These are phyloP conservation scores for Uria aalge DNA, from an alignment of 2,113 vertebrate genomes.

Conservation along the genomic window DNA sequence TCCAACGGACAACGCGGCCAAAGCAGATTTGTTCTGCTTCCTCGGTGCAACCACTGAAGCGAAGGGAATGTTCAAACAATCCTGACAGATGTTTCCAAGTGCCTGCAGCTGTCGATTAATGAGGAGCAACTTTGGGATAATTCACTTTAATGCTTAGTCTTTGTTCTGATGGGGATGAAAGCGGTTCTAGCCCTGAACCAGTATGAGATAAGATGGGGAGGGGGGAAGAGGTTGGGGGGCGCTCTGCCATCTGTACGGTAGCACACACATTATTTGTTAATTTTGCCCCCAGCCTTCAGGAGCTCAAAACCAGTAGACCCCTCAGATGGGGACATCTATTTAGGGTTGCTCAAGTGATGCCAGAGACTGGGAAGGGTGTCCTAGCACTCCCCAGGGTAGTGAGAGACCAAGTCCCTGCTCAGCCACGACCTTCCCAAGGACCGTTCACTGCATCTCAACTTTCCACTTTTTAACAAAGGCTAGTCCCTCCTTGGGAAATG, in stretches of 20 bases:
- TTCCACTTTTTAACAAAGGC: not conserved
- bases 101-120: slow-evolving; percentile 73
- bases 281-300: not conserved
- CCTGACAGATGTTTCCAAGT: slow-evolving; percentile 56
- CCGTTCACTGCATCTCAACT: rapidly evolving
- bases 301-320: not conserved
- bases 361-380: not conserved
- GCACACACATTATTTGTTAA: not conserved
- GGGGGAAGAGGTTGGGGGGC: not conserved
- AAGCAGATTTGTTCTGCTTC: not conserved
- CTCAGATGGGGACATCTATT: not conserved
- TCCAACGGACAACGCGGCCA: no score
- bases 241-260: not conserved
- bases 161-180: slow-evolving; percentile 36
- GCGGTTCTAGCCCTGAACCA: not conserved
- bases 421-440: not conserved
- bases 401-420: not conserved
- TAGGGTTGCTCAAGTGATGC: not conserved
- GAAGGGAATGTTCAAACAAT: not conserved
- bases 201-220: not conserved
- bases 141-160: slow-evolving; percentile 51
- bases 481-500: not conserved
- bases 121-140: slow-evolving; percentile 63
- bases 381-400: not conserved
- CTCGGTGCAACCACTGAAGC: not conserved